Conservation (phyloP, 1,140 invertebrate genomes). For the Elysia chlorotica region DNA sequence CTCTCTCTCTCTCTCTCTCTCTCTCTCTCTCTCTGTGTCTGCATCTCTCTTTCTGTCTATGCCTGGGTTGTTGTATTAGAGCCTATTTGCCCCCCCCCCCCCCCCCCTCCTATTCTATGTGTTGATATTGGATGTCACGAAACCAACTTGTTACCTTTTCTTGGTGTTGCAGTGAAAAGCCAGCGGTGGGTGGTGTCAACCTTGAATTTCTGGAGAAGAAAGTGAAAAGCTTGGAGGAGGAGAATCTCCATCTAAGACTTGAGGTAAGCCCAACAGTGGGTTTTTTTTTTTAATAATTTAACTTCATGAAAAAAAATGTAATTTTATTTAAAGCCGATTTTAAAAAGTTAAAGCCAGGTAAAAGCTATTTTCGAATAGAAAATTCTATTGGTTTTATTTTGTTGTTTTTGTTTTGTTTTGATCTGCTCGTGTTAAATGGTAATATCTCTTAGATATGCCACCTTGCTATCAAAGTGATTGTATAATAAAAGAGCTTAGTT, state of each 20-base stretch:
- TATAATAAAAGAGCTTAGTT: neutral
- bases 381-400: no score
- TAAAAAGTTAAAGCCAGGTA: no score
- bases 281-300: constrained; percentile 7
- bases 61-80: no score
- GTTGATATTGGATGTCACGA: neutral
- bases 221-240: constrained; percentile 82
- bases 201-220: constrained; percentile 80
- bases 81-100: neutral
- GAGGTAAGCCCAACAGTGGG: constrained; percentile 65
- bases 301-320: no score
- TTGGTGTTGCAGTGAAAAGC: neutral
- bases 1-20: neutral
- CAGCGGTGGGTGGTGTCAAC: constrained; percentile 20
- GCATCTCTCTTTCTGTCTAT: neutral
- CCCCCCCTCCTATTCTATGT: neutral
- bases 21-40: neutral
- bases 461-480: no score
- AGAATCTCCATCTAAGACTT: constrained; percentile 80
- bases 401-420: no score
- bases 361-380: no score
- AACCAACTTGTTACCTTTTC: neutral
- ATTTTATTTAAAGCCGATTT: no score
- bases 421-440: no score
- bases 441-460: no score